Conservation (phyloP, 2,888 invertebrate species). For the Ichneumoninae sp. region DNA sequence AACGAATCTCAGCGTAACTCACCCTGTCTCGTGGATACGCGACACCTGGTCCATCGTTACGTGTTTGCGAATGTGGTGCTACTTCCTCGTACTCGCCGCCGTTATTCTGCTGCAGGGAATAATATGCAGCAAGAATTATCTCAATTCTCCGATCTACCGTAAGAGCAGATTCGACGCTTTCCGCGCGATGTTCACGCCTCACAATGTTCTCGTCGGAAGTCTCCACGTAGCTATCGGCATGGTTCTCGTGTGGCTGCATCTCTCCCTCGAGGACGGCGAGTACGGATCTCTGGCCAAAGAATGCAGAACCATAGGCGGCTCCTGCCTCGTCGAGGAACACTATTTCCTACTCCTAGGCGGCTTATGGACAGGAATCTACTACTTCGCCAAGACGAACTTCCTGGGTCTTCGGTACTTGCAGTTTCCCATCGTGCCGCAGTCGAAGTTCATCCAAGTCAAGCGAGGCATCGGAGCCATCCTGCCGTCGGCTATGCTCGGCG, state of each 20-base stretch:
- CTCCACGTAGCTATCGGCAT: slow-evolving; percentile 89
- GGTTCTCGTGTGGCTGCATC: slow-evolving; percentile 89
- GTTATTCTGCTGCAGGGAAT: slow-evolving; percentile 90
- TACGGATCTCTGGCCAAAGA: slow-evolving; percentile 85
- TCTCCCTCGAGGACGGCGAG: slow-evolving; percentile 87
- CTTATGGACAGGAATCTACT: slow-evolving; percentile 87
- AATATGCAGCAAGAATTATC: slow-evolving; percentile 89
- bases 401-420: slow-evolving; percentile 86
- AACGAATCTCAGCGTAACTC: slow-evolving; percentile 87
- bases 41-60: slow-evolving; percentile 87
- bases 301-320: slow-evolving; percentile 84
- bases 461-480: slow-evolving; percentile 86
- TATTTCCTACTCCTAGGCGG: slow-evolving; percentile 89
- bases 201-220: slow-evolving; percentile 86
- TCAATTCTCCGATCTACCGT: slow-evolving; percentile 87
- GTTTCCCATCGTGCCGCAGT: slow-evolving; percentile 90
- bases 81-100: slow-evolving; percentile 87
- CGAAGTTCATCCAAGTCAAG: slow-evolving; percentile 89
- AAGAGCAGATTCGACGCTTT: slow-evolving; percentile 89
- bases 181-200: slow-evolving; percentile 87
- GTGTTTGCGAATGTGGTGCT: slow-evolving; percentile 88
- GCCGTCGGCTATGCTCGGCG: slow-evolving; percentile 86
- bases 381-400: slow-evolving; percentile 87
- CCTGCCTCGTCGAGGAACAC: slow-evolving; percentile 88
- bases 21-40: slow-evolving; percentile 88